Conservation (phyloP, 2,113 vertebrate species). For the Dolichotis patagonum region DNA sequence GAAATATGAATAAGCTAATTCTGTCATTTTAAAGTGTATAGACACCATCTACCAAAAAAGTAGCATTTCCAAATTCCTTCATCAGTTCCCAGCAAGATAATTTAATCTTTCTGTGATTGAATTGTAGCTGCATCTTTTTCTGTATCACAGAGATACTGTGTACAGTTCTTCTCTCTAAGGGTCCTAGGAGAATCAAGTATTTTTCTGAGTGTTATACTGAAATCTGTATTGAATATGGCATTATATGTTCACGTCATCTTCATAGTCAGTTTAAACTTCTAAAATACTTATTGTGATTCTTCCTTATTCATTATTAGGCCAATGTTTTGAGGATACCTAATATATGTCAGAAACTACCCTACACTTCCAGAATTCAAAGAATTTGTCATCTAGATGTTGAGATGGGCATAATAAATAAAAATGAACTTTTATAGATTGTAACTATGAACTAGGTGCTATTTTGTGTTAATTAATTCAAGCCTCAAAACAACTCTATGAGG, state of each 20-base stretch:
- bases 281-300: slow-evolving; percentile 26
- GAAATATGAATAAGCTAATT: background rate
- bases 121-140: background rate
- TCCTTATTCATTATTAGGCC: background rate
- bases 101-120: slow-evolving; percentile 50
- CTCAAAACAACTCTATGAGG: background rate
- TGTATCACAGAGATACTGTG: background rate
- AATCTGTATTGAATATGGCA: background rate
- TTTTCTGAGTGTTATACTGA: slow-evolving; percentile 34
- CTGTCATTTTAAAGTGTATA: background rate
- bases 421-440: slow-evolving; percentile 17
- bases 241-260: slow-evolving; percentile 29
- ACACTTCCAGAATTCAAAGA: background rate
- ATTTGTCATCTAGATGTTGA: background rate
- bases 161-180: background rate
- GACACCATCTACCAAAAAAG: background rate
- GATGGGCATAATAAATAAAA: background rate
- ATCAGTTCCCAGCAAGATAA: slow-evolving; percentile 13
- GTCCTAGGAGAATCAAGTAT: slow-evolving; percentile 26
- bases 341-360: background rate
- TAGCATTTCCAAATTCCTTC: background rate
- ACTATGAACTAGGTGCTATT: background rate
- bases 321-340: background rate
- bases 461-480: background rate
- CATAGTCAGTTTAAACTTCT: slow-evolving; percentile 34